Evolutionary conservation across 2,888 invertebrate species (phyloP).

Genomic region (Lucinisca nassula): DNA sequence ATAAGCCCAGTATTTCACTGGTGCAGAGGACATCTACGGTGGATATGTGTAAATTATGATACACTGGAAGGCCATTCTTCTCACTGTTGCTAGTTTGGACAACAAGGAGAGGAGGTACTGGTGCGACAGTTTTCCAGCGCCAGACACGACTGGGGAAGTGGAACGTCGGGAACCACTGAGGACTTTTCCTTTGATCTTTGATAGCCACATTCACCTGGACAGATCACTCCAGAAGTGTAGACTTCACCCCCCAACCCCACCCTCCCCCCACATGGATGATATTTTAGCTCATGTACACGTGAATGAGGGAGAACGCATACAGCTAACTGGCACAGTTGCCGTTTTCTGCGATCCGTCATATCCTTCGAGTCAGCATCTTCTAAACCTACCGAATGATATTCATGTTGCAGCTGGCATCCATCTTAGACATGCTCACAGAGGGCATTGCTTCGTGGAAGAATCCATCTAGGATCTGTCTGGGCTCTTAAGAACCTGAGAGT

Average conservation of each 20-base stretch:
- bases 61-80: constrained; percentile 22
- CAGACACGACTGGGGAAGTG: neutral
- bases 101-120: neutral
- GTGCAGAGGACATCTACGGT: neutral
- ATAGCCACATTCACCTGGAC: constrained; percentile 29
- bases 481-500: neutral
- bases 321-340: neutral
- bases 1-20: neutral
- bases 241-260: neutral
- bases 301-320: neutral
- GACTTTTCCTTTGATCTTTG: neutral
- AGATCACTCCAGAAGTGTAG: neutral
- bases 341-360: constrained; percentile 28
- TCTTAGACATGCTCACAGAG: neutral
- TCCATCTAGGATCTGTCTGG: neutral
- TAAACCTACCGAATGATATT: neutral
- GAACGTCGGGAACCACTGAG: neutral
- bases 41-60: neutral
- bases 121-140: neutral
- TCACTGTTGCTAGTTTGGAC: neutral
- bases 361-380: neutral
- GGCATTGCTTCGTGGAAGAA: neutral
- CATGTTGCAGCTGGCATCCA: neutral
- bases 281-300: neutral
- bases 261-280: neutral